phyloP scores from a whole-genome alignment of 2,888 invertebrate species.

The Drosophila sordidula region DNA sequence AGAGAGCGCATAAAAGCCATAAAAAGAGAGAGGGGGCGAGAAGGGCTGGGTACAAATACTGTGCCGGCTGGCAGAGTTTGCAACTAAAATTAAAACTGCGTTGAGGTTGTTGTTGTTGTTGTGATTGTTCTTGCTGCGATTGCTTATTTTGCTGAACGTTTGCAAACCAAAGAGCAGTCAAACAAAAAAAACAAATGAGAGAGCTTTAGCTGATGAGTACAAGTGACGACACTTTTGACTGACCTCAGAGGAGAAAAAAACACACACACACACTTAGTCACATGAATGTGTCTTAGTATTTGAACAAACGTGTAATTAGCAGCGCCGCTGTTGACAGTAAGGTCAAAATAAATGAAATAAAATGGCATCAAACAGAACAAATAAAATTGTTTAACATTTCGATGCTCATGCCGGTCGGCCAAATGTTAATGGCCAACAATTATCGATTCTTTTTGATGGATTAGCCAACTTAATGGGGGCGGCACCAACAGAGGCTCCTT shows the following conservation, averaged over 20 bases:
- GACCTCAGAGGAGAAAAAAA: conserved; percentile 45
- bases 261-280: conserved; percentile 6
- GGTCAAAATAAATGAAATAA: conserved; percentile 26
- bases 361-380: conserved; percentile 21
- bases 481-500: conserved; percentile 3
- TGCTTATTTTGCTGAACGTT: conserved; percentile 27
- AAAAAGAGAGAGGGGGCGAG: neutral
- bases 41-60: conserved; percentile 12
- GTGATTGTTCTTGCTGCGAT: conserved; percentile 10
- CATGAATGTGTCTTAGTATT: conserved; percentile 15
- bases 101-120: conserved; percentile 17
- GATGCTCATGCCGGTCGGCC: neutral
- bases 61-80: conserved; percentile 43
- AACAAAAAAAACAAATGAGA: conserved; percentile 59
- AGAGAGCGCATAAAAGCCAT: conserved; percentile 19
- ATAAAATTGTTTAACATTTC: conserved; percentile 33
- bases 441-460: conserved; percentile 59
- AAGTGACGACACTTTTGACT: conserved; percentile 47
- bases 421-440: conserved; percentile 51
- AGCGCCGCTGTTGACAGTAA: conserved; percentile 64
- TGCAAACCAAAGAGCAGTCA: conserved; percentile 66
- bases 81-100: conserved; percentile 53
- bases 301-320: conserved; percentile 50
- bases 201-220: conserved; percentile 33
- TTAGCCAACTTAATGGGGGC: conserved; percentile 33